A percentile compares a stretch with the other conserved stretches of the same genome.
phyloP scores from a whole-genome alignment of 1,140 invertebrate species.

The Drosophila yakuba region DNA sequence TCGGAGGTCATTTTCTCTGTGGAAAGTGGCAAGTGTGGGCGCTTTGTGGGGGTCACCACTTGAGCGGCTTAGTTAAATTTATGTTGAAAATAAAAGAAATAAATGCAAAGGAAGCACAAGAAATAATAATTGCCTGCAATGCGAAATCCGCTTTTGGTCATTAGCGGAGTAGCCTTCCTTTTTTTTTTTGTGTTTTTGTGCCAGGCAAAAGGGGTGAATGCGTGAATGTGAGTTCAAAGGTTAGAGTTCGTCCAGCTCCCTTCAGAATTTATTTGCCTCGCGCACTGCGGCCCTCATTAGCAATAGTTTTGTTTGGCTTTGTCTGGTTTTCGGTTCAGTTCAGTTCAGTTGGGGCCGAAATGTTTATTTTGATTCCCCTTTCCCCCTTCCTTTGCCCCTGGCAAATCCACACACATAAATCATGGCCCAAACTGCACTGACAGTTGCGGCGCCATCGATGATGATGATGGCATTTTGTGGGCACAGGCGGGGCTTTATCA shows the following conservation, averaged over 20 bases:
- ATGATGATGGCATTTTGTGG: conserved; percentile 24
- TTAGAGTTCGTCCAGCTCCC: conserved; percentile 2
- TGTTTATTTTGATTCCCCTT: conserved; percentile 27
- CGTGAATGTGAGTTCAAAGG: conserved; percentile 13
- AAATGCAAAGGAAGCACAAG: conserved; percentile 15
- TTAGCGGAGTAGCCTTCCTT: conserved; percentile 25
- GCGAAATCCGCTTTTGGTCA: conserved; percentile 61
- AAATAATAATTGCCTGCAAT: conserved; percentile 51
- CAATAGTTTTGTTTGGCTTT: conserved; percentile 52
- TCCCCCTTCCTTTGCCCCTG: background rate
- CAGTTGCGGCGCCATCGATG: conserved; percentile 48
- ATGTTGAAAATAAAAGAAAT: conserved; percentile 19
- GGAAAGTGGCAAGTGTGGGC: background rate
- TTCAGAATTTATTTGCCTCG: conserved; percentile 38
- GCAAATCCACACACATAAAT: conserved; percentile 39
- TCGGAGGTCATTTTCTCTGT: conserved; percentile 6
- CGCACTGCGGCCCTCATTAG: conserved; percentile 51
- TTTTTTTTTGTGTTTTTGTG: background rate
- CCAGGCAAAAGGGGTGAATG: background rate
- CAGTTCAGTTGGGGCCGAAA: conserved; percentile 8
- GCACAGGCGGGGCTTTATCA: conserved; percentile 20
- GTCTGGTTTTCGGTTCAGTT: conserved; percentile 28
- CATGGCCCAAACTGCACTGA: conserved; percentile 42
- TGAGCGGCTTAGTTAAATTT: conserved; percentile 47
- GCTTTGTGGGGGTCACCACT: conserved; percentile 12